These are phyloP conservation scores for Emydocephalus ijimae DNA, from an alignment of 2,113 vertebrate species.

Conservation along the genomic window DNA sequence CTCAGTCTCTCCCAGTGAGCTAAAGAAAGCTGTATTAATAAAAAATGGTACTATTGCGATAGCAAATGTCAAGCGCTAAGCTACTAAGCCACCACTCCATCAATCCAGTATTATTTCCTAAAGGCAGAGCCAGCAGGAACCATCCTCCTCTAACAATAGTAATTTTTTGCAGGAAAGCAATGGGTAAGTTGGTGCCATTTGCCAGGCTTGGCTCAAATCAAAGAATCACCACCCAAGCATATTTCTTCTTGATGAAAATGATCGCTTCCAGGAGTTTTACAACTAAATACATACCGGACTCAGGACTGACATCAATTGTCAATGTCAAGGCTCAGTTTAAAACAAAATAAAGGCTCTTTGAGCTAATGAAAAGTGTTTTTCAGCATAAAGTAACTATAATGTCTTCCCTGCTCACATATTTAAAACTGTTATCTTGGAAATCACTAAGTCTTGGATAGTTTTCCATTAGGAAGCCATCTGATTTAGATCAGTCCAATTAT, in stretches of 20 bases:
- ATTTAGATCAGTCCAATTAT: background rate
- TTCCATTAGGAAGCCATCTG: background rate
- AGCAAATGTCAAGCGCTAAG: background rate
- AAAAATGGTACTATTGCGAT: background rate
- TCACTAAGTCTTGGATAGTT: background rate
- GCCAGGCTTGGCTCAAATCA: background rate
- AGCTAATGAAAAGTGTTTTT: background rate
- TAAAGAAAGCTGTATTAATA: background rate
- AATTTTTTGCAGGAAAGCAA: background rate
- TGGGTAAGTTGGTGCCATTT: background rate
- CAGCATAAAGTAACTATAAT: background rate
- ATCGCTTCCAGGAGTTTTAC: background rate
- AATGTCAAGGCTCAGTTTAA: background rate
- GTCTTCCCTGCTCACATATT: background rate
- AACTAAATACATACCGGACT: background rate
- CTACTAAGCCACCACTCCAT: background rate
- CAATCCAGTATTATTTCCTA: background rate
- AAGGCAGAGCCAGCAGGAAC: background rate
- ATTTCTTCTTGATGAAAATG: background rate
- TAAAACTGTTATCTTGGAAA: background rate
- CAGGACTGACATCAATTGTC: background rate
- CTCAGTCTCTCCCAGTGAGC: background rate
- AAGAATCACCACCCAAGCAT: background rate
- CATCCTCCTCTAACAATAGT: background rate
- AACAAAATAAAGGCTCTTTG: background rate